Base-by-base conservation (phyloP, 2,113 vertebrate species). In the Elgaria multicarinata region DNA sequence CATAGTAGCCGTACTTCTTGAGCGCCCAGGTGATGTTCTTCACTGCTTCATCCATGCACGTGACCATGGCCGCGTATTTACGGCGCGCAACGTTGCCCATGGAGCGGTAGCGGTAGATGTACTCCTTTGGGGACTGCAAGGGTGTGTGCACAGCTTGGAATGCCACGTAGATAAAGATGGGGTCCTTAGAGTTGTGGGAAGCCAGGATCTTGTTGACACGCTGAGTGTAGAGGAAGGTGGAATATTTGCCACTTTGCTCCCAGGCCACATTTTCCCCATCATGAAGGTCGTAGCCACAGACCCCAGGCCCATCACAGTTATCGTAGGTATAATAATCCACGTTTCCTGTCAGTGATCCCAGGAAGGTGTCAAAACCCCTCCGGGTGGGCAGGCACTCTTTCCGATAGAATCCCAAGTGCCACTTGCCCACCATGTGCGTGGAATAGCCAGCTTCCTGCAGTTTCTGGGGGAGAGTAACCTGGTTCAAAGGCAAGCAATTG, bases 351-450 rank as follows among this genome's bases (percentile, higher is more conserved):
- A 99, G 95, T 0, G 99, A 99, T 92, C 99, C 99, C 90, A 99
- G 97, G 96, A 99, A 99, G 77, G 98, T 98, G 95, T 99, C 96
- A 0, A 99, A 99, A 87, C 99, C 99, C 1, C 99, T 97, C 0
- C 99, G 98, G 0, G 99, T 99, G 67, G 99, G 99, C 91, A 99
- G 95, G 90, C 99, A 99, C 58, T 99, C 98, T 92, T 98, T 99
- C 94, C 98, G 98, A 95, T 99, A 99, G 96, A 99, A 99, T 72
- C 99, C 99, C 89, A 99, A 96, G 90, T 99, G 99, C 99, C 99
- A 99, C 91, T 99, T 99, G 87, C 99, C 99, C 20, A 99, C 98
- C 99, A 99, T 99, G 96, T 99, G 99, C 0, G 99, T 99, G 89
- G 98, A 97, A 92, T 99, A 99, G 62, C 99, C 99, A 0, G 97